Evolutionary conservation across 2,888 invertebrate genomes (phyloP).

Genomic region (Macrosoma leucophasiata): DNA sequence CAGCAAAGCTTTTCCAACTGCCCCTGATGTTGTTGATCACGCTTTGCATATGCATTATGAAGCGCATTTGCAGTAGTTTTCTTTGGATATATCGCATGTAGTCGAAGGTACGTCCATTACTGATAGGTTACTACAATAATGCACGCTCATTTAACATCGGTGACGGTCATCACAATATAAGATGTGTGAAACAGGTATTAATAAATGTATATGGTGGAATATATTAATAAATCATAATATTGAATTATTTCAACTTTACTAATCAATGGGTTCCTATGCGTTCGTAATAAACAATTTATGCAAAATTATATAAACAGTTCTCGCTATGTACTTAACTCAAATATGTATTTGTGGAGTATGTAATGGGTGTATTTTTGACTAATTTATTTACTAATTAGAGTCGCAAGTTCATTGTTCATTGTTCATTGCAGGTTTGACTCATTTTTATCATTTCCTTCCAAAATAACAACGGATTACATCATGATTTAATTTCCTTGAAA

Average conservation of each 20-base stretch:
- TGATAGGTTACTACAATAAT: slow-evolving; percentile 60
- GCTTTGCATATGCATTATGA: slow-evolving; percentile 78
- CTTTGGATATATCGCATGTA: slow-evolving; percentile 77
- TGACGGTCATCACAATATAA: slow-evolving; percentile 42
- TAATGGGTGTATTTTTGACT: slow-evolving; percentile 69
- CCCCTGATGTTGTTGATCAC: slow-evolving; percentile 77
- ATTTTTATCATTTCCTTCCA: too few relatives aligned
- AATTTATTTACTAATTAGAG: slow-evolving; percentile 37
- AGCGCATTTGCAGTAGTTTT: slow-evolving; percentile 78
- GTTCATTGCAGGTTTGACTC: too few relatives aligned
- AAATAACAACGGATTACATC: too few relatives aligned
- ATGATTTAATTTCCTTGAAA: too few relatives aligned
- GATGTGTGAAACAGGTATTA: slow-evolving; percentile 13
- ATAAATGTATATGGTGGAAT: slow-evolving; percentile 1
- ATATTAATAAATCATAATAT: slow-evolving; percentile 1
- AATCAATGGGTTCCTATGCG: too few relatives aligned
- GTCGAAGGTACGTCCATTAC: slow-evolving; percentile 76
- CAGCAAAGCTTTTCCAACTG: slow-evolving; percentile 74
- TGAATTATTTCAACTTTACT: too few relatives aligned
- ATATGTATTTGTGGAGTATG: slow-evolving; percentile 36
- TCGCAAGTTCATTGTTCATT: too few relatives aligned
- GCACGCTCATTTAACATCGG: slow-evolving; percentile 55
- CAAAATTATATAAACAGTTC: slow-evolving; percentile 1
- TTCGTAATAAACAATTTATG: too few relatives aligned
- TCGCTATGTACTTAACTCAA: slow-evolving; percentile 2